These are phyloP conservation scores for Podarcis muralis DNA, from an alignment of 2,113 vertebrate genomes.

Conservation along the genomic window DNA sequence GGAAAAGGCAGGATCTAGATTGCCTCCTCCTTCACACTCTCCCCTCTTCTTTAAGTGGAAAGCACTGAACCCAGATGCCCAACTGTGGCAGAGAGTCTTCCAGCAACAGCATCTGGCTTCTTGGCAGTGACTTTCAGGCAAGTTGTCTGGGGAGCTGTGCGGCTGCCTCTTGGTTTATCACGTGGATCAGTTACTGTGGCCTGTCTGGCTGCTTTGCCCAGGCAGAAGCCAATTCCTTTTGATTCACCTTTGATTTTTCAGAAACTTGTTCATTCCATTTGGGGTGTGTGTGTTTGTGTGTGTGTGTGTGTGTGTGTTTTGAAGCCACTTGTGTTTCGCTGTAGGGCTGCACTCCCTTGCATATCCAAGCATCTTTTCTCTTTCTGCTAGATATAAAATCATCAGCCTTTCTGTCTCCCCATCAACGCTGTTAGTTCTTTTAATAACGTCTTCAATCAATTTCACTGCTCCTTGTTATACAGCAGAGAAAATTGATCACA, in stretches of 20 bases:
- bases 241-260: constrained; percentile 75
- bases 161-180: constrained; percentile 78
- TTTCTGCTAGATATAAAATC: constrained; percentile 38
- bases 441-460: constrained; percentile 36
- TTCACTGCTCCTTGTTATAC: constrained; percentile 49
- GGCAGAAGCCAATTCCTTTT: constrained; percentile 72
- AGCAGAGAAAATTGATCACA: constrained; percentile 33
- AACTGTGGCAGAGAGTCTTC: constrained; percentile 75
- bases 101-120: constrained; percentile 83
- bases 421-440: constrained; percentile 46
- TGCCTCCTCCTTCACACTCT: constrained; percentile 61
- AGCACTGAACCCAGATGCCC: constrained; percentile 81
- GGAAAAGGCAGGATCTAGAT: constrained; percentile 46
- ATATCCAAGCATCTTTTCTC: constrained; percentile 20
- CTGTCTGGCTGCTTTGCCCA: constrained; percentile 73
- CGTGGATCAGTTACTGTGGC: constrained; percentile 72
- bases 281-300: neutral
- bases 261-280: constrained; percentile 51
- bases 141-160: constrained; percentile 77
- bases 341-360: neutral
- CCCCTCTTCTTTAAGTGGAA: constrained; percentile 71
- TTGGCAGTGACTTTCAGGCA: constrained; percentile 76
- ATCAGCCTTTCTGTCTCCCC: constrained; percentile 24
- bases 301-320: neutral
- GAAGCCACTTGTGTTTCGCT: constrained; percentile 33